Percentiles rank a stretch among this genome's conserved stretches.
Evolutionary conservation across 2,888 invertebrate species (phyloP).

Genomic region (Cerastis leucographa): DNA sequence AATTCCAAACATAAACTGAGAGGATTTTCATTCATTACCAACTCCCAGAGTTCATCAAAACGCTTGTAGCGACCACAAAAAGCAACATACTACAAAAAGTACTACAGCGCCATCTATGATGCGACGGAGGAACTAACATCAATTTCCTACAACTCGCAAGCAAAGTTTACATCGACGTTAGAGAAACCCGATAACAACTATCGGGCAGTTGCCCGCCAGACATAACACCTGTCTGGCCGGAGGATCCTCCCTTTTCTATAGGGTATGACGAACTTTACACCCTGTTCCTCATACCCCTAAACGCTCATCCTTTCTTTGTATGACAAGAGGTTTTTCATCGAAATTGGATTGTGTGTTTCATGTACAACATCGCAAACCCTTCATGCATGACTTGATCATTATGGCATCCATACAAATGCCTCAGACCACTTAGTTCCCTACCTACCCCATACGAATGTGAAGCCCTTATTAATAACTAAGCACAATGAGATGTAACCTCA

Average conservation of each 20-base stretch:
- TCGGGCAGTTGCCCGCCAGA: no score
- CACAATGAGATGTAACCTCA: slow-evolving; percentile 47
- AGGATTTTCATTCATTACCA: not conserved
- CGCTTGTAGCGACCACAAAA: no score
- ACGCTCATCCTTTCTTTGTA: not conserved
- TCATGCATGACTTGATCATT: slow-evolving; percentile 38
- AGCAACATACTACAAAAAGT: no score
- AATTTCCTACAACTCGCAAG: no score
- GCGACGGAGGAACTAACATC: no score
- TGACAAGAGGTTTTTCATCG: not conserved
- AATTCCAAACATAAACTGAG: not conserved
- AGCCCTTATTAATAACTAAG: slow-evolving; percentile 60
- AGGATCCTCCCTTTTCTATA: no score
- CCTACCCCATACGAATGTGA: slow-evolving; percentile 30
- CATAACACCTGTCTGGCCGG: no score
- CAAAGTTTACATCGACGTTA: no score
- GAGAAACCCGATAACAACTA: no score
- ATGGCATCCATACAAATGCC: slow-evolving; percentile 15
- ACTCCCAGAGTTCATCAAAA: not conserved
- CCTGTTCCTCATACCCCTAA: no score
- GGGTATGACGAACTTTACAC: no score
- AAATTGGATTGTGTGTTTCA: not conserved
- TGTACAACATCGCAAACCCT: not conserved
- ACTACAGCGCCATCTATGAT: no score
- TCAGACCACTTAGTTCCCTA: slow-evolving; percentile 21